These are phyloP conservation scores for Semicossyphus pulcher DNA, from an alignment of 2,113 vertebrate species.

Conservation along the genomic window DNA sequence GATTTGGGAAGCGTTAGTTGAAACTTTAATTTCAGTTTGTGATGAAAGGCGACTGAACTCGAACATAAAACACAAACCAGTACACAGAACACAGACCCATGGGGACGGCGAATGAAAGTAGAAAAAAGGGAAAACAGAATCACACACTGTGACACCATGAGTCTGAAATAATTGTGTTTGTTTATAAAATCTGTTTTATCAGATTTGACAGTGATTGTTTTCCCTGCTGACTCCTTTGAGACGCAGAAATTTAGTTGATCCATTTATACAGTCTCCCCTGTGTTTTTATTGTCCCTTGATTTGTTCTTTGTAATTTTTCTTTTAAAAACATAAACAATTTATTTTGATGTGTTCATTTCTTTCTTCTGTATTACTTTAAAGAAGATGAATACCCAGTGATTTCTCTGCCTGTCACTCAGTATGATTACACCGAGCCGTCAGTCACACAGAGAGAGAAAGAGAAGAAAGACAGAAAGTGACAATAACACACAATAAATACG, in stretches of 20 bases:
- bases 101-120: constrained; percentile 15
- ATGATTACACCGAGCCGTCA: background rate
- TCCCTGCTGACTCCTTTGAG: constrained; percentile 13
- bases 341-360: background rate
- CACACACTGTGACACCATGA: background rate
- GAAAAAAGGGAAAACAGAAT: constrained; percentile 2
- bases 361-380: background rate
- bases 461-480: background rate
- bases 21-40: constrained; percentile 41
- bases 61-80: constrained; percentile 19
- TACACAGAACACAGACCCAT: background rate
- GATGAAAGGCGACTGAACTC: constrained; percentile 4
- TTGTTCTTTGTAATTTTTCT: background rate
- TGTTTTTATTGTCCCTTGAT: constrained; percentile 7
- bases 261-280: background rate
- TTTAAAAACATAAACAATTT: background rate
- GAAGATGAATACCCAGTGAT: background rate
- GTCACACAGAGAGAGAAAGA: background rate
- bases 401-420: background rate
- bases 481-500: background rate
- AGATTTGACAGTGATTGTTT: constrained; percentile 32
- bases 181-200: constrained; percentile 19
- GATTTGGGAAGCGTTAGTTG: constrained; percentile 2
- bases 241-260: background rate
- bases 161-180: background rate